Evolutionary conservation across 2,113 vertebrate species (phyloP).

Genomic region (Numenius arquata): DNA sequence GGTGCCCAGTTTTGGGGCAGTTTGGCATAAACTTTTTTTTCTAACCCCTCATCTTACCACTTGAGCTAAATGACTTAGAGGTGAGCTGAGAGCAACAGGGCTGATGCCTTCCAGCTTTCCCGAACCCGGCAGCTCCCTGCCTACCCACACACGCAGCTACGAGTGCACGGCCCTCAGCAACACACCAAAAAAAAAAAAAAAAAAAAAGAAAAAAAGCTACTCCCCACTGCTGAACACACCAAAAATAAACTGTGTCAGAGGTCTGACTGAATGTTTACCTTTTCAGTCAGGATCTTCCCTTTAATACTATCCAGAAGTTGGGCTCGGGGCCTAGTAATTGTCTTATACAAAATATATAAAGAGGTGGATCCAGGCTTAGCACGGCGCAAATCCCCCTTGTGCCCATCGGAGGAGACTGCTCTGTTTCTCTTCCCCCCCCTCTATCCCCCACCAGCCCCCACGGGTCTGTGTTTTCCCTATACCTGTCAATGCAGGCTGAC

Average conservation of each 20-base stretch:
- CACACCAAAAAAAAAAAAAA: no score
- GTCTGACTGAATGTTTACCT: neutral
- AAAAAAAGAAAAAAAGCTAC: neutral
- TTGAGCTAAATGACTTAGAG: neutral
- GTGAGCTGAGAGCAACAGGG: neutral
- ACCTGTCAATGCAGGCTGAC: neutral
- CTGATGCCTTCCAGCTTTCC: neutral
- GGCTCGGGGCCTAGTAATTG: neutral
- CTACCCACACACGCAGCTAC: neutral
- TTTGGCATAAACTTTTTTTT: neutral
- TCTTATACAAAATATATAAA: neutral
- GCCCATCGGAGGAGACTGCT: neutral
- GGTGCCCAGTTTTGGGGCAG: neutral
- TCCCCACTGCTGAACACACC: neutral
- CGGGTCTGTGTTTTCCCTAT: neutral
- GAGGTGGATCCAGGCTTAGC: neutral
- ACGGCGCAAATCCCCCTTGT: neutral
- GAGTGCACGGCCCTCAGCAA: neutral
- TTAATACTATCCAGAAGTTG: neutral
- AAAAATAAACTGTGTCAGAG: neutral
- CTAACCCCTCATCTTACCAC: neutral
- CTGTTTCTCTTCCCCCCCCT: neutral
- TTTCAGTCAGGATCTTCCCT: neutral
- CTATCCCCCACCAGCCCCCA: fast-evolving
- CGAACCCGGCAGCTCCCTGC: neutral